These are phyloP conservation scores for Saturnia pavonia DNA, from an alignment of 2,888 invertebrate genomes.

Conservation along the genomic window DNA sequence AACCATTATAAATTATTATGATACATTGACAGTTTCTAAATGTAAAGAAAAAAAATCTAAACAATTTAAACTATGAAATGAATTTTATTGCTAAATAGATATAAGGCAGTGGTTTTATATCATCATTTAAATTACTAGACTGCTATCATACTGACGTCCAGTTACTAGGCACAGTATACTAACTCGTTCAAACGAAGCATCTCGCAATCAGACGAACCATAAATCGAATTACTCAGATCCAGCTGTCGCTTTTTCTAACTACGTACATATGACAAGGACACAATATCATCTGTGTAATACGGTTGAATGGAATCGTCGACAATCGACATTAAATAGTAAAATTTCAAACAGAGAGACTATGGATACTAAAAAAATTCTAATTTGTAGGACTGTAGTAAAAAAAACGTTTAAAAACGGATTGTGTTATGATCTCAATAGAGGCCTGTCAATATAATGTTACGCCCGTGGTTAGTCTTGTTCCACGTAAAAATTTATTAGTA, in stretches of 20 bases:
- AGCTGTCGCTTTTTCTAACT: constrained; percentile 21
- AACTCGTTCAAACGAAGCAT: constrained; percentile 13
- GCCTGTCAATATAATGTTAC: too few relatives aligned
- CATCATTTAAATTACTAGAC: too few relatives aligned
- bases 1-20: too few relatives aligned
- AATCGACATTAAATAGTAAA: background rate
- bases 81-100: too few relatives aligned
- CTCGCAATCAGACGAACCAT: constrained; percentile 20
- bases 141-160: background rate
- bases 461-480: too few relatives aligned
- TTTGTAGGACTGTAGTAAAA: background rate
- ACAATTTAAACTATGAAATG: too few relatives aligned
- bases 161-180: constrained; percentile 13
- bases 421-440: too few relatives aligned
- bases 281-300: background rate
- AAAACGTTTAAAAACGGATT: background rate
- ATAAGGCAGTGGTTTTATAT: too few relatives aligned
- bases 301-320: background rate
- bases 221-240: constrained; percentile 23
- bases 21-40: too few relatives aligned
- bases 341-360: background rate
- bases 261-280: constrained; percentile 9
- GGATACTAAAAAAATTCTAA: background rate
- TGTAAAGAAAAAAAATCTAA: too few relatives aligned
- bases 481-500: too few relatives aligned